These are phyloP conservation scores for Heliconius hewitsoni DNA, from an alignment of 1,140 invertebrate species.

Conservation along the genomic window DNA sequence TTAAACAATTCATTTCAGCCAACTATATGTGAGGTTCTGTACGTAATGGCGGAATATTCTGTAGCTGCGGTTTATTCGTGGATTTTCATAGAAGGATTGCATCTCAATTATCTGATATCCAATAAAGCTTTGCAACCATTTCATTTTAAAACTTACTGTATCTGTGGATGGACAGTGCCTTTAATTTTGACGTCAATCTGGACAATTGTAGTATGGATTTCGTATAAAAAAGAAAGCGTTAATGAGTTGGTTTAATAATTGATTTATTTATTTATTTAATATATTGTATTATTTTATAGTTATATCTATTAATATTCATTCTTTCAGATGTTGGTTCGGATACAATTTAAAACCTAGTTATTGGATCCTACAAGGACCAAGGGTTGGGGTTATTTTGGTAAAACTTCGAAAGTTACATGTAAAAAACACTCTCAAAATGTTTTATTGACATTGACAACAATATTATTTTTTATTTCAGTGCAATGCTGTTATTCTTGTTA, in stretches of 20 bases:
- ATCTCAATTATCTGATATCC: conserved; percentile 17
- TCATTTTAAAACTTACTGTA: conserved; percentile 18
- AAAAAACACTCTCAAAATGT: not conserved
- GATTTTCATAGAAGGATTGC: conserved; percentile 84
- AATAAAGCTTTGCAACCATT: conserved; percentile 16
- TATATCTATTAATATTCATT: not conserved
- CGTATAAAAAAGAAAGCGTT: conserved; percentile 12
- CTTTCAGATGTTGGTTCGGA: conserved; percentile 89
- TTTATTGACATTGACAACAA: not conserved
- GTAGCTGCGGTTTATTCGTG: not conserved
- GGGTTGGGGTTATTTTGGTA: conserved; percentile 89
- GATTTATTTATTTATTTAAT: not conserved
- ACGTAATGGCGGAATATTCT: conserved; percentile 7
- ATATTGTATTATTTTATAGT: not conserved
- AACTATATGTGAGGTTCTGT: conserved; percentile 8
- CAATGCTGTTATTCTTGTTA: conserved; percentile 15
- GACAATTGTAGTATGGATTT: conserved; percentile 83
- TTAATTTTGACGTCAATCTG: conserved; percentile 87
- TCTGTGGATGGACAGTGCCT: conserved; percentile 90
- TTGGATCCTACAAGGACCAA: conserved; percentile 93
- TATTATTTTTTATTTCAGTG: conserved; percentile 29
- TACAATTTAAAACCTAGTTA: conserved; percentile 91
- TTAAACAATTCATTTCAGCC: conserved; percentile 8
- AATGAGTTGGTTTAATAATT: conserved; percentile 9
- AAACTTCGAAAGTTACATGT: conserved; percentile 47